Base-by-base conservation (phyloP, 2,888 invertebrate genomes). In the Anticlea derivata region DNA sequence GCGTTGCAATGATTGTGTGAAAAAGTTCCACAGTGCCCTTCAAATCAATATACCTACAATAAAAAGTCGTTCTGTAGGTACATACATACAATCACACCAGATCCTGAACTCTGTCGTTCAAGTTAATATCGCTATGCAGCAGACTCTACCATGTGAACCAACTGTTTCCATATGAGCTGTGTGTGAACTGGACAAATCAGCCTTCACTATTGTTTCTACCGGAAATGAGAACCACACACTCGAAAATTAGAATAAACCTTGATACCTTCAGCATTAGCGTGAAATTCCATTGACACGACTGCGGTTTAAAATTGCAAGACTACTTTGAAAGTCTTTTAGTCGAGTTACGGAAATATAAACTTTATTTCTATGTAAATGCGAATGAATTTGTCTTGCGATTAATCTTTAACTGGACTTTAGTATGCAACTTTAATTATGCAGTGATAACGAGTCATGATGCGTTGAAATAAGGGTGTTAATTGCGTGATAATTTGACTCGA, bases 191-290 rank as follows among this genome's bases (percentile, higher is more conserved):
- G 61, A 64, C 61, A 62, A 58, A 55, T 53, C 64, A 70, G 62
- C 72, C 68, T 70, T 69, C 63, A 49, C 65, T 54, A 68, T 73
- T 73, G 73, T 73, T 66, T 58, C 50, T 45, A 56, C 53, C 63
- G 66, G 71, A 70, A 56, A 55, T 58, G 35, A 60, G 45, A 35
- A 58, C 61, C 38, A 49, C 35, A 45, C 48, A 45, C 50, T 44
- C 26, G 44, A 55, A 39, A 51, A 35, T 35, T 22, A 23, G 23
- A 56, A 48, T 39, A 48, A 30, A 57, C 60, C 60, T 53, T 63
- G 53, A 57, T 27, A n/a, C 40, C 3, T n/a, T 3, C 10, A 0
- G 0, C 2, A 46, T 63, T 59, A 62, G 52, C 43, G 35, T 50
- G 27, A 59, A 48, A 55, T 49, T 46, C 38, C 34, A 31, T 50